Evolutionary conservation across 2,797 vertebrate genomes (phyloP), one percentile per base, ranked within the genome.

Genomic region (Periophthalmus magnuspinnatus): DNA sequence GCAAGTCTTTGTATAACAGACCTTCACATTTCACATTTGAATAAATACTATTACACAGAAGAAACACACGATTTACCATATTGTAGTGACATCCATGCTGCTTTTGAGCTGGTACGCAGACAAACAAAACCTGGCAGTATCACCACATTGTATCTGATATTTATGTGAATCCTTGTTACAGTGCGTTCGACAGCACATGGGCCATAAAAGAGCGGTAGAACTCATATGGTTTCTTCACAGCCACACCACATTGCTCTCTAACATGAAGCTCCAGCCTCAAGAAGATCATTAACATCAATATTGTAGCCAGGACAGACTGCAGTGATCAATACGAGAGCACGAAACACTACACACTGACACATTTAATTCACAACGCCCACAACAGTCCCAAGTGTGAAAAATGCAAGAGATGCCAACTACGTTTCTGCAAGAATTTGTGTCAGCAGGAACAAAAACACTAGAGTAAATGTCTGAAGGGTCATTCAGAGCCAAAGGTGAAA

Each of bases 211-310:
- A 19, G 61, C 45, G 54, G 14, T 22, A 16, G 9, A 22, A 65
- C 14, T 38, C 50, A 55, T 68, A 5, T 0, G 59, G 74, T 76
- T 58, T 55, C 57, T 64, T 81, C 68, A 65, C n/a, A 67, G 74
- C 66, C 36, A 8, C 65, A 67, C n/a, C 52, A 68, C 47, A 45
- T 55, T 28, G 32, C 17, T 62, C 48, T 22, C 3, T 21, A 69
- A 72, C 65, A 36, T 16, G 24, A 50, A 1, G 45, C 2, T 36
- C 19, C 0, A 34, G 45, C 75, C 78, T 72, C 71, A 5, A 21
- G 71, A 56, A n/a, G 67, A 1, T 60, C 32, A 13, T 67, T 67
- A 76, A 21, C 67, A 60, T 79, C 59, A 36, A 69, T 28, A n/a
- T 68, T 16, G 59, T 11, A 64, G 52, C 61, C 59, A 38, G 16